Evolutionary conservation across 2,888 invertebrate genomes (phyloP).

Genomic region (Agonopterix arenella): DNA sequence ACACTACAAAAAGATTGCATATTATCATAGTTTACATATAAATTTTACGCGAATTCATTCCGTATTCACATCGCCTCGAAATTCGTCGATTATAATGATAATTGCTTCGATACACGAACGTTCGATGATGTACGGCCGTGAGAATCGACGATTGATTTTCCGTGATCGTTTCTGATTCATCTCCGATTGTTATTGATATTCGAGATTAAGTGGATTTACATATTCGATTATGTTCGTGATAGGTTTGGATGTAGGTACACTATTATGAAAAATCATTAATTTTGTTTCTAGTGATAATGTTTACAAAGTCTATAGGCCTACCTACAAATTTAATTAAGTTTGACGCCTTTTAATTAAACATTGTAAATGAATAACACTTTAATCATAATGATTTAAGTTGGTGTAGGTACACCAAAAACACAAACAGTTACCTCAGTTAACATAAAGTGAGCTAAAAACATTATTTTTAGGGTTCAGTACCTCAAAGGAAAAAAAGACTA

Average conservation of each 20-base stretch:
- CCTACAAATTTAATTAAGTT: conserved; percentile 3
- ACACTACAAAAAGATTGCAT: conserved; percentile 54
- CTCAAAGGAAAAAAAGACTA: too few species aligned
- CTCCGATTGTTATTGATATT: conserved; percentile 45
- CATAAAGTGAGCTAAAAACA: too few species aligned
- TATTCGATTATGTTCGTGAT: conserved; percentile 32
- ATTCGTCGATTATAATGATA: conserved; percentile 71
- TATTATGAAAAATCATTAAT: background rate
- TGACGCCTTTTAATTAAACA: conserved; percentile 3
- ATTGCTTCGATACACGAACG: conserved; percentile 67
- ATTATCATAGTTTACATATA: conserved; percentile 77
- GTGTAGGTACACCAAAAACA: too few species aligned
- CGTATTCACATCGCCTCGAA: conserved; percentile 62
- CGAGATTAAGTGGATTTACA: conserved; percentile 35
- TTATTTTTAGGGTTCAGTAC: too few species aligned
- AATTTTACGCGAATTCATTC: conserved; percentile 74
- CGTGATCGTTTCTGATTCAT: conserved; percentile 50
- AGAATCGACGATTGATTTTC: conserved; percentile 69
- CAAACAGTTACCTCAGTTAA: too few species aligned
- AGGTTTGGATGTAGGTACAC: background rate
- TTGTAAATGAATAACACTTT: background rate
- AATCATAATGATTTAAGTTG: too few species aligned
- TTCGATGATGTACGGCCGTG: conserved; percentile 71
- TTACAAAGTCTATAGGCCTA: background rate
- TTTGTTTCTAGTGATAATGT: background rate